Evolutionary conservation across 2,113 vertebrate species (phyloP).

Genomic region (Odobenus rosmarus): DNA sequence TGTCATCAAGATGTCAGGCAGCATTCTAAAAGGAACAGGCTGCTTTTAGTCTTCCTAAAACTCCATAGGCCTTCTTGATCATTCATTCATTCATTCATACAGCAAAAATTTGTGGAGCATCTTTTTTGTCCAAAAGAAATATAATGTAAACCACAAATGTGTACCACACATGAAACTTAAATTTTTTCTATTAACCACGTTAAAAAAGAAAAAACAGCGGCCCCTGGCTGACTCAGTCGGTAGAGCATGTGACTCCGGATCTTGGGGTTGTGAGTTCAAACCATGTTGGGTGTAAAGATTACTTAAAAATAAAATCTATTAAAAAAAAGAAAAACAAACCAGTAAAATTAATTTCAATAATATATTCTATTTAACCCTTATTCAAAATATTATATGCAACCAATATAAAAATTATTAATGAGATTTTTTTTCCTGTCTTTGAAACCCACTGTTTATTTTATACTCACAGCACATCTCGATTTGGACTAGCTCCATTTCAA

Average conservation of each 20-base stretch:
- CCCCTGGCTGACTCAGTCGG: background rate
- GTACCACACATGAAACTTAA: background rate
- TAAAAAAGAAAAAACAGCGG: background rate
- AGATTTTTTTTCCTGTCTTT: background rate
- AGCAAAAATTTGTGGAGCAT: slow-evolving; percentile 12
- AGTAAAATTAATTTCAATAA: slow-evolving; percentile 7
- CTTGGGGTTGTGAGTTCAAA: background rate
- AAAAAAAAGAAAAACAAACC: background rate
- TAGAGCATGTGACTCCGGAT: background rate
- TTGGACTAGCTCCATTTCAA: background rate
- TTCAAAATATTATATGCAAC: background rate
- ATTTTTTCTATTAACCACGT: background rate
- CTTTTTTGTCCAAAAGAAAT: slow-evolving; percentile 18
- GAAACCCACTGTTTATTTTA: slow-evolving; percentile 5
- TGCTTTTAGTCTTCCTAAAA: slow-evolving; percentile 29
- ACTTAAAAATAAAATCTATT: background rate
- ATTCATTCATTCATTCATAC: background rate
- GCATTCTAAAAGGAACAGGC: background rate
- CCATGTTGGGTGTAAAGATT: background rate
- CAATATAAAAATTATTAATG: background rate
- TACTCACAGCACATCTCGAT: background rate
- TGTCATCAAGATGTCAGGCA: background rate
- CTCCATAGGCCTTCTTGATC: background rate
- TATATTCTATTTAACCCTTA: background rate
- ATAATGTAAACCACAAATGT: background rate